Conservation (phyloP, 2,888 invertebrate species). For the Macaria notata region DNA sequence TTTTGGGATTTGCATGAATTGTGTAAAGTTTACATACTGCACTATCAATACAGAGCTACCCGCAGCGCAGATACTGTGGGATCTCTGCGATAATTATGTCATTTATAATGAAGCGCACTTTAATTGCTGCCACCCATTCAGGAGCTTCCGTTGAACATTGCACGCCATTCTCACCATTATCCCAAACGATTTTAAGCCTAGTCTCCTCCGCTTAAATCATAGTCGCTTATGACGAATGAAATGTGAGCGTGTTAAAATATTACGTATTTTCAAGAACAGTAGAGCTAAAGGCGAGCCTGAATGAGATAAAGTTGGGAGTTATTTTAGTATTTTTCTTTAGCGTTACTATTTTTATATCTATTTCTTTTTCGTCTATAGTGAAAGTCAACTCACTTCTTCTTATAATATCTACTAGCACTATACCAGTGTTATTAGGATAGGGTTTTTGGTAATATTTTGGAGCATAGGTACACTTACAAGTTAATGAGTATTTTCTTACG, state of each 20-base stretch:
- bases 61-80: conserved; percentile 22
- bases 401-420: too few relatives aligned
- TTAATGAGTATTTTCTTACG: too few relatives aligned
- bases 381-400: too few relatives aligned
- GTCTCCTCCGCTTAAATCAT: background rate
- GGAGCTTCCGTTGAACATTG: conserved; percentile 17
- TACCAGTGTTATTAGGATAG: too few relatives aligned
- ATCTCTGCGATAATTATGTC: conserved; percentile 47
- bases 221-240: background rate
- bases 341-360: too few relatives aligned
- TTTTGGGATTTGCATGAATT: too few relatives aligned
- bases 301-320: conserved; percentile 1
- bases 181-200: conserved; percentile 20
- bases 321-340: background rate
- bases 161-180: conserved; percentile 11
- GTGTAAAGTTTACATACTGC: background rate
- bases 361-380: too few relatives aligned
- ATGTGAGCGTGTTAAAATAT: conserved; percentile 7
- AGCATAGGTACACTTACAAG: too few relatives aligned
- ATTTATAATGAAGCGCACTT: conserved; percentile 45
- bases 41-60: background rate
- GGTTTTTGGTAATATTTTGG: too few relatives aligned
- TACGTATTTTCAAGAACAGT: conserved; percentile 8
- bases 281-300: conserved; percentile 1
- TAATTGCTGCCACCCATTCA: conserved; percentile 44